A percentile compares a stretch with the other conserved stretches of the same genome.
Conservation (phyloP, 2,888 invertebrate species). For the Cheilosia vernalis region DNA sequence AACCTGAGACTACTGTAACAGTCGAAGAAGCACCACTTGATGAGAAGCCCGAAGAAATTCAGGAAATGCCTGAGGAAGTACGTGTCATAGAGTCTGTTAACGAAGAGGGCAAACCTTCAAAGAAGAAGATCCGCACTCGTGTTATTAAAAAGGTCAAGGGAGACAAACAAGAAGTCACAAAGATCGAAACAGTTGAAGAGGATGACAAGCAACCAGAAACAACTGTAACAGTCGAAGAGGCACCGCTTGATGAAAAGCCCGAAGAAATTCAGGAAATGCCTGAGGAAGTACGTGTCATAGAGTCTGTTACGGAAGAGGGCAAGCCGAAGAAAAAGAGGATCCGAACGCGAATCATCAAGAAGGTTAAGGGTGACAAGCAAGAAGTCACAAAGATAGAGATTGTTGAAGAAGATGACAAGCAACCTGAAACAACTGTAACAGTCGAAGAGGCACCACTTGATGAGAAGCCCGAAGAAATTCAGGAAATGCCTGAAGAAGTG, state of each 20-base stretch:
- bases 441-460: too few species aligned
- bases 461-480: too few species aligned
- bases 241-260: slow-evolving; percentile 9
- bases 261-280: slow-evolving; percentile 25
- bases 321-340: slow-evolving; percentile 52
- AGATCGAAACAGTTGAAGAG: slow-evolving; percentile 38
- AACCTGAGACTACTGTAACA: slow-evolving; percentile 41
- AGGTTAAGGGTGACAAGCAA: too few species aligned
- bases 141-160: slow-evolving; percentile 33
- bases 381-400: too few species aligned
- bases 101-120: slow-evolving; percentile 31
- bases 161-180: slow-evolving; percentile 39
- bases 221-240: slow-evolving; percentile 36
- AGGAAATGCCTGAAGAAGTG: too few species aligned
- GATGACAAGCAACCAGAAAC: slow-evolving; percentile 40
- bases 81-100: slow-evolving; percentile 14
- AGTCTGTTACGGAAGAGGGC: slow-evolving; percentile 29
- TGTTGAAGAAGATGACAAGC: too few species aligned
- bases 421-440: too few species aligned
- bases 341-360: too few species aligned
- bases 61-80: slow-evolving; percentile 34
- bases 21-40: slow-evolving; percentile 29
- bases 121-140: slow-evolving; percentile 29
- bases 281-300: slow-evolving; percentile 30
- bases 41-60: slow-evolving; percentile 18